phyloP scores from a whole-genome alignment of 2,113 vertebrate genomes.

The Dipodomys merriami region DNA sequence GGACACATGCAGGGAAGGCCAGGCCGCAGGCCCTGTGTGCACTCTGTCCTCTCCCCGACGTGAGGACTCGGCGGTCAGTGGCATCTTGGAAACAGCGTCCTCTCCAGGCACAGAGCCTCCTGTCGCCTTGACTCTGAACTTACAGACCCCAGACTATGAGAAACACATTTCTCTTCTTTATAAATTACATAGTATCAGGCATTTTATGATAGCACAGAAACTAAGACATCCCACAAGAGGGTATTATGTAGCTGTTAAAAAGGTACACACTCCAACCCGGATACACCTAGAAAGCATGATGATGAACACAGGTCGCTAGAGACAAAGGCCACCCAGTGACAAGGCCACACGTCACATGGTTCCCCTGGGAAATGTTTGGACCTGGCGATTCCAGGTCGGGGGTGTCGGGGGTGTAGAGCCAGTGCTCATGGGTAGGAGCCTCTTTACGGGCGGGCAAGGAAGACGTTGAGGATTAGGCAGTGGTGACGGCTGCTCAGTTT shows the following conservation, averaged over 20 bases:
- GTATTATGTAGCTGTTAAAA: neutral
- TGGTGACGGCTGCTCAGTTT: neutral
- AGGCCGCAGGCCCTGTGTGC: neutral
- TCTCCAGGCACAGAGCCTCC: neutral
- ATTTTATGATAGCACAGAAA: neutral
- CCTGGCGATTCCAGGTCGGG: neutral
- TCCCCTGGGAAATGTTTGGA: neutral
- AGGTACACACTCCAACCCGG: accelerated
- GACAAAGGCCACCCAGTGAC: accelerated
- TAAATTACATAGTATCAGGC: neutral
- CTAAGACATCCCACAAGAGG: neutral
- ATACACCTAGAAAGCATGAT: neutral
- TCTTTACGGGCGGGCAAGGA: neutral
- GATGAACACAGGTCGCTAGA: neutral
- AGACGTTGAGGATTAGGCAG: neutral
- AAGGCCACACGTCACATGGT: too few relatives aligned
- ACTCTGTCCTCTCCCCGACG: too few relatives aligned
- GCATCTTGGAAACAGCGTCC: neutral
- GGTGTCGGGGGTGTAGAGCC: too few relatives aligned
- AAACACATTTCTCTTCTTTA: neutral
- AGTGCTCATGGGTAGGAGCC: neutral
- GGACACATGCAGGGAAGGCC: neutral
- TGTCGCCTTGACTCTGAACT: neutral
- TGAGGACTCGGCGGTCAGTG: neutral
- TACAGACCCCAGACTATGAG: neutral